Evolutionary conservation across 2,113 vertebrate genomes (phyloP), one percentile per base, ranked within the genome.

Genomic region (Calcarius ornatus): DNA sequence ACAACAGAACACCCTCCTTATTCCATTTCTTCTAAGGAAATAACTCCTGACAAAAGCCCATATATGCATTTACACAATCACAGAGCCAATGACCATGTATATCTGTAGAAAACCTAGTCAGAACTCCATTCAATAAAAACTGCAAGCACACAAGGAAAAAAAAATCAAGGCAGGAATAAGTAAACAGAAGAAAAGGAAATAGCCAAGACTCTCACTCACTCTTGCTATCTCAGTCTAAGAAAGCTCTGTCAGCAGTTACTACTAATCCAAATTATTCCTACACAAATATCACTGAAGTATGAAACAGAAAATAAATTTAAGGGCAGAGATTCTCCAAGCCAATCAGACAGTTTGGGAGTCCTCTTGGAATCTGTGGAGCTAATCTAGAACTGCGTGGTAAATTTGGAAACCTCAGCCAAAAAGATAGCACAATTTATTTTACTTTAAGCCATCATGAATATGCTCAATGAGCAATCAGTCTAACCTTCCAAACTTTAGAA

Each of bases 81-180:
- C 2, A 57, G 30, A 24, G 42, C 4, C 31, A 83, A 28, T 9
- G 25, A 27, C 21, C 12, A 9, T 0, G 0, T 48, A 31, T 11
- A 60, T 9, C 5, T 51, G 35, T 8, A 63, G 38, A n/a, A 91
- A 80, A 45, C 10, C 17, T n/a, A 17, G 38, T 17, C 11, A 45
- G 43, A 81, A 23, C 19, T 50, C 60, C 35, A 15, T 22, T 56
- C 59, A 54, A 11, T 23, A 23, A 37, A 53, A 59, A 45, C 9
- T 59, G 31, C 38, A 78, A 83, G 42, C 18, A 63, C 10, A 24
- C 8, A 30, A n/a, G 54, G 2, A 15, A 51, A 25, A 20, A 33
- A 81, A 31, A 42, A 75, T 15, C 27, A 61, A 79, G 24, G 11
- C 37, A 65, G 28, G n/a, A 65, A 45, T 42, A 82, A 76, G 15